phyloP scores from a whole-genome alignment of 2,113 vertebrate species.

The Tringa solitaria region DNA sequence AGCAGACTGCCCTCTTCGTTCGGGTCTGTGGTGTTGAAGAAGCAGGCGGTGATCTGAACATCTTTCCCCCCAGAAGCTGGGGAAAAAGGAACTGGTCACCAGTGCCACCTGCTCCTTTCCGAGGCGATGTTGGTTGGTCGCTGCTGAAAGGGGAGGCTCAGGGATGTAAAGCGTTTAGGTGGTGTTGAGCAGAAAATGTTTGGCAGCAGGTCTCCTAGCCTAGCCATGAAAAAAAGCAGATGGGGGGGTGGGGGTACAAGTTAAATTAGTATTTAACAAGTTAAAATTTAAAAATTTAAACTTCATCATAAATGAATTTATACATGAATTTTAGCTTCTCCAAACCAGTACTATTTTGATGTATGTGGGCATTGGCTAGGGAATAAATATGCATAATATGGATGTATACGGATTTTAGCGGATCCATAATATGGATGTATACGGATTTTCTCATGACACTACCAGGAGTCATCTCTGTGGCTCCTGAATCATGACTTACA shows the following conservation, averaged over 20 bases:
- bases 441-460: neutral
- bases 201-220: neutral
- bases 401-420: neutral
- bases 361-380: neutral
- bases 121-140: rapidly evolving
- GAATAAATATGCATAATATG: neutral
- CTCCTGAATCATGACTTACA: neutral
- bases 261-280: neutral
- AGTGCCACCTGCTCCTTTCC: neutral
- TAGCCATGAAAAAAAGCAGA: neutral
- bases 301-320: neutral
- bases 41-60: neutral
- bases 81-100: neutral
- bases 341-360: neutral
- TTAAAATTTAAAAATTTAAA: neutral
- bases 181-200: neutral
- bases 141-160: neutral
- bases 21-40: neutral
- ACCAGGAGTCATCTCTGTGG: neutral
- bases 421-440: neutral
- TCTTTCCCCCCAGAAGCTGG: neutral
- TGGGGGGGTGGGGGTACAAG: too few relatives aligned
- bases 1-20: neutral
- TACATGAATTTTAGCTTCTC: neutral
- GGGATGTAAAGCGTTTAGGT: neutral